These are phyloP conservation scores for Apodemus sylvaticus DNA, from an alignment of 2,113 vertebrate species.

Conservation along the genomic window DNA sequence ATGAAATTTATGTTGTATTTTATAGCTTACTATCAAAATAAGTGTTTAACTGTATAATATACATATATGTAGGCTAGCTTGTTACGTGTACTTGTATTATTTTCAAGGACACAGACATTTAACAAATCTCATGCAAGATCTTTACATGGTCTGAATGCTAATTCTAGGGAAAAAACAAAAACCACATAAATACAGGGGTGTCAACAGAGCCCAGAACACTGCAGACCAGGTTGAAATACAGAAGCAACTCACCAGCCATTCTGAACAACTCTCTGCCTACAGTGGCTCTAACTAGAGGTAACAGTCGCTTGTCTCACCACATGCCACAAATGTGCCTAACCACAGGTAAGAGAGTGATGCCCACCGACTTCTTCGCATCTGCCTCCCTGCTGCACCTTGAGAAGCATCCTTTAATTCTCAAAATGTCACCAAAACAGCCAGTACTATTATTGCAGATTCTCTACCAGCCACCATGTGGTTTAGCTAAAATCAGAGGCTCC, in stretches of 20 bases:
- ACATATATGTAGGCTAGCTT: neutral
- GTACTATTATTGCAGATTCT: constrained; percentile 10
- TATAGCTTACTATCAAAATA: constrained; percentile 26
- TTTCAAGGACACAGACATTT: constrained; percentile 33
- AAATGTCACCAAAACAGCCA: constrained; percentile 8
- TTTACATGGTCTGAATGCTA: neutral
- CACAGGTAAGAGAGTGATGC: neutral
- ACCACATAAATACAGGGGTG: neutral
- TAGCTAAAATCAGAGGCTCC: constrained; percentile 4
- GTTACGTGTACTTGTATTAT: neutral
- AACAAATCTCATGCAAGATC: neutral
- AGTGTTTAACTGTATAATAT: neutral
- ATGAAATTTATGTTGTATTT: constrained; percentile 11
- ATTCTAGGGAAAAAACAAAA: neutral
- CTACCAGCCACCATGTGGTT: neutral
- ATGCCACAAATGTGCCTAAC: neutral
- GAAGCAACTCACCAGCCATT: neutral
- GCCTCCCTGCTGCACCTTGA: constrained; percentile 39
- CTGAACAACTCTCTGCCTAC: neutral
- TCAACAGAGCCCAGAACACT: neutral
- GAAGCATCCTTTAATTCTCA: constrained; percentile 27
- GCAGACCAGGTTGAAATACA: neutral
- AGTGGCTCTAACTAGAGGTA: constrained; percentile 22
- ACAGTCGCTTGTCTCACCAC: neutral
- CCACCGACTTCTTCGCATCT: neutral